phyloP scores from a whole-genome alignment of 1,140 invertebrate species.

The Pogonus chalceus region DNA sequence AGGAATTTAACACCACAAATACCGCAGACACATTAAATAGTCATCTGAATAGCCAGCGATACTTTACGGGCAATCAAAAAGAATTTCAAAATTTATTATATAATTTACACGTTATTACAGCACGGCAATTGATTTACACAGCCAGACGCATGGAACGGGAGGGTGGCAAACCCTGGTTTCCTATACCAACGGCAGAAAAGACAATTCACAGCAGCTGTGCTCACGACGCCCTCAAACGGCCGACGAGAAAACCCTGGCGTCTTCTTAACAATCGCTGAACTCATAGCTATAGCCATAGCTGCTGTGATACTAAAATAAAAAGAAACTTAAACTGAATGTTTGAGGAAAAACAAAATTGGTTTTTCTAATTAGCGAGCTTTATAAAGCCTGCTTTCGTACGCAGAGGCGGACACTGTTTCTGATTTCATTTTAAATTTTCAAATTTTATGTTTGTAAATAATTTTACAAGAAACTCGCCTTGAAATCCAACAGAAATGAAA shows the following conservation, averaged over 20 bases:
- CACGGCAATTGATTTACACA: constrained; percentile 3
- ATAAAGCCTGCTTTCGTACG: no score
- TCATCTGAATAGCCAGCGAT: background rate
- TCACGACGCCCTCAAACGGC: background rate
- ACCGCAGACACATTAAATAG: background rate
- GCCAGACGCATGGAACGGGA: background rate
- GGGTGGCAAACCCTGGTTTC: background rate
- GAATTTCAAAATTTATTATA: constrained; percentile 3
- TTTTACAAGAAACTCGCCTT: no score
- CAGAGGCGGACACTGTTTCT: no score
- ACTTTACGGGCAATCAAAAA: background rate
- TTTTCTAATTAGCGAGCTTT: background rate
- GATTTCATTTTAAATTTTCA: no score
- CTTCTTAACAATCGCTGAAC: background rate
- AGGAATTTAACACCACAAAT: no score
- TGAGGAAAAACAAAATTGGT: background rate
- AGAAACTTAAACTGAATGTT: background rate
- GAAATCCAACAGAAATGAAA: no score
- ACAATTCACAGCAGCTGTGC: constrained; percentile 2
- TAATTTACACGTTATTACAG: constrained; percentile 6
- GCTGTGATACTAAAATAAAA: background rate
- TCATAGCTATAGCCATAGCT: background rate
- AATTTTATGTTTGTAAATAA: no score
- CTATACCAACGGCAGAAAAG: no score
- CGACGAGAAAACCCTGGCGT: background rate